Base-by-base conservation (phyloP, 2,888 invertebrate species). In the Plebejus melissa region DNA sequence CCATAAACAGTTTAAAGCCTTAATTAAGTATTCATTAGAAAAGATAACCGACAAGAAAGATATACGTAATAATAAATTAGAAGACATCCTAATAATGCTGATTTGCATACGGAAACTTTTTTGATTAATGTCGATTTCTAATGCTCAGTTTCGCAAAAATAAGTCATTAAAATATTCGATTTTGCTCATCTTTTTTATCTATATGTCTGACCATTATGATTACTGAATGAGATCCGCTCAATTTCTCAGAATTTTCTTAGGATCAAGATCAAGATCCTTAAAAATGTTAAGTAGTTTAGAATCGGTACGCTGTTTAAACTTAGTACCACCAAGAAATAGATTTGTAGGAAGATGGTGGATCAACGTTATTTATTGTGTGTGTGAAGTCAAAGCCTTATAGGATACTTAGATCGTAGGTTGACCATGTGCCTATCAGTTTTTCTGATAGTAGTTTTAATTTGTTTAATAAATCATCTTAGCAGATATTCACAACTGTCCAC, bases 1-100 rank as follows among this genome's bases (percentile, higher is more conserved):
- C 32, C 70, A 58, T 60, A 57, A 75, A 71, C 75, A 58, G 75
- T 46, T 71, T 71, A 72, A 71, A 71, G 54, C 32, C 28, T 50
- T 50, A 72, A 72, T 72, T 72, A 54, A 72, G 50, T 72, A 32
- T 72, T 54, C 54, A 54, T 54, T 72, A 54, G 50, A 54, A 72
- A 32, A 50, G 54, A 72, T 32, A 54, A 16, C 50, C 5, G 13
- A 50, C 50, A 50, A 32, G 54, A 32, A 50, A 41, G 41, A 22
- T 70, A 70, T 70, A 70, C n/a, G 70, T 70, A 70, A n/a, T 9
- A 41, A 22, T 28, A 32, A 36, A 65, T 46, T 46, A 46, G 9
- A 11, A 46, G 2, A 65, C 22, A 32, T 65, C 65, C 65, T 65
- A 36, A 65, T 70, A 38, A 22, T 70, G 41, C 38, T 70, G 6